Conservation (phyloP, 1,140 invertebrate species). For the Macrobrachium rosenbergii region DNA sequence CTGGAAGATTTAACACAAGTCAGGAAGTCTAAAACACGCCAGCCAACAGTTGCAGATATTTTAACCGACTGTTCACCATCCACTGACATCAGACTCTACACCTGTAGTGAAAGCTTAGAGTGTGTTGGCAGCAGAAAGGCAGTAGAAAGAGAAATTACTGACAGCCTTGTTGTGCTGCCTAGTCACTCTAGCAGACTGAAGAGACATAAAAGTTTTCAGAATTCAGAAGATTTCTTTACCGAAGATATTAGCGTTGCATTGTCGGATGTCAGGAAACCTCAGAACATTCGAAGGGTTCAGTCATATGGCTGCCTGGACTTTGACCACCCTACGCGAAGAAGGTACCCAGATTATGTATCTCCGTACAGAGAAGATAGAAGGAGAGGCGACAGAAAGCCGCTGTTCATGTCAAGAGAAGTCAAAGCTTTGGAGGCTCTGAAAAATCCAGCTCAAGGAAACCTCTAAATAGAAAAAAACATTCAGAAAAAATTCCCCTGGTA, state of each 20-base stretch:
- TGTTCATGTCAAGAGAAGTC: not conserved
- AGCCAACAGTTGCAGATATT: conserved; percentile 2
- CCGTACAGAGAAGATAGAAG: not conserved
- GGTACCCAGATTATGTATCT: not conserved
- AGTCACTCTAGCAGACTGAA: too few relatives aligned
- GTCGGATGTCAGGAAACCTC: not conserved
- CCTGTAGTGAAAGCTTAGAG: not conserved
- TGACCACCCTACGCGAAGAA: not conserved
- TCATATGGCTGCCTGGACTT: not conserved
- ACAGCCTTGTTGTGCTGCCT: not conserved
- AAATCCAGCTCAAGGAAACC: too few relatives aligned
- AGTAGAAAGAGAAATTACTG: not conserved
- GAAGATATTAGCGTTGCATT: not conserved
- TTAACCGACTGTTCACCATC: conserved; percentile 9
- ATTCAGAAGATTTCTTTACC: not conserved
- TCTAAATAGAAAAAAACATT: too few relatives aligned
- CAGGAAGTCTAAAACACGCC: not conserved
- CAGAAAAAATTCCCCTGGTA: too few relatives aligned
- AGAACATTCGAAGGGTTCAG: not conserved
- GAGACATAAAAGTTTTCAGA: too few relatives aligned
- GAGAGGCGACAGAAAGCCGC: not conserved
- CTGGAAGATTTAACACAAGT: not conserved
- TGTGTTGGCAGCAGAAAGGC: not conserved
- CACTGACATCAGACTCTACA: not conserved
- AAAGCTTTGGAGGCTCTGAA: too few relatives aligned